Evolutionary conservation across 2,797 vertebrate genomes (phyloP).

Genomic region (Enteromius radiatus): DNA sequence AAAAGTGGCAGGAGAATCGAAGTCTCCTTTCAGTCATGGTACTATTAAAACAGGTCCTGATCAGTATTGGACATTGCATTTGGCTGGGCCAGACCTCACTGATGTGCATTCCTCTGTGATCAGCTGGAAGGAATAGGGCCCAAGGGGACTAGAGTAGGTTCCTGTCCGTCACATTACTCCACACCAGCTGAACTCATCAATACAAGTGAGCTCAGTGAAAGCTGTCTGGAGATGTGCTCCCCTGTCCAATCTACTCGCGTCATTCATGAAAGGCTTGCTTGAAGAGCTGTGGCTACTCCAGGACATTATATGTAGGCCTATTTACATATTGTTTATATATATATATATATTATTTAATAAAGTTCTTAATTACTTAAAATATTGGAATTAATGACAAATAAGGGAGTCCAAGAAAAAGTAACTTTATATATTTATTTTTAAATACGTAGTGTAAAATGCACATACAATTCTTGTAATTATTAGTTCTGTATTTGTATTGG

Average conservation of each 20-base stretch:
- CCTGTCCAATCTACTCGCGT: neutral
- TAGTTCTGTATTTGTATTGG: neutral
- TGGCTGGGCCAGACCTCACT: conserved; percentile 6
- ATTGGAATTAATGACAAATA: neutral
- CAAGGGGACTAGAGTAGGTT: conserved; percentile 45
- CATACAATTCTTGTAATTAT: neutral
- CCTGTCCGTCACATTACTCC: conserved; percentile 51
- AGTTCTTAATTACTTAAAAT: neutral
- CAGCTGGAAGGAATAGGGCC: conserved; percentile 53
- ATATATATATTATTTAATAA: neutral
- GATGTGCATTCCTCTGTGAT: conserved; percentile 48
- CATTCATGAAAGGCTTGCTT: conserved; percentile 14
- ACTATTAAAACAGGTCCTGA: conserved; percentile 57
- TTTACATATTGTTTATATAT: neutral
- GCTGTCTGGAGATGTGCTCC: conserved; percentile 19
- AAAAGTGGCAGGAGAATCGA: conserved; percentile 36
- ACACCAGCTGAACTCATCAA: conserved; percentile 55
- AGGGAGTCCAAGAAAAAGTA: too few relatives aligned
- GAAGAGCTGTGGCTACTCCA: neutral
- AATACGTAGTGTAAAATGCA: neutral
- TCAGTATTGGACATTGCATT: conserved; percentile 48
- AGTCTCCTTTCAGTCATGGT: conserved; percentile 27
- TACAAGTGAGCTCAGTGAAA: conserved; percentile 51
- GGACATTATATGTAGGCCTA: neutral
- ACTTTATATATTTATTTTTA: neutral